Base-by-base conservation (phyloP, 1,140 invertebrate genomes). In the Hesperophylax magnus region DNA sequence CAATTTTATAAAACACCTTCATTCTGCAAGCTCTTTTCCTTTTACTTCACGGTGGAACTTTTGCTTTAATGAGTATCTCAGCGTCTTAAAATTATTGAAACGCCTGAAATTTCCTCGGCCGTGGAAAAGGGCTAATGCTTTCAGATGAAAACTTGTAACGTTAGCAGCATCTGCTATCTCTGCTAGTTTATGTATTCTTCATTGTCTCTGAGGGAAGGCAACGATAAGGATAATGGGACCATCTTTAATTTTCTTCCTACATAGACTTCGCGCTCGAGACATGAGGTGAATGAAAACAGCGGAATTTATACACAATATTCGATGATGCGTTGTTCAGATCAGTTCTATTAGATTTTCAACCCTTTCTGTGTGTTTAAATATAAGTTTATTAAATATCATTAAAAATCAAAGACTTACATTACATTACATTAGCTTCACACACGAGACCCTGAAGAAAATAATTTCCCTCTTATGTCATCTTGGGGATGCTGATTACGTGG, bases 81-180 rank as follows among this genome's bases (percentile, higher is more conserved):
- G 53, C 27, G 47, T 24, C 63, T 67, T 53, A 61, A 79, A 79
- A 79, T 79, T 79, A 79, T 79, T 79, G 78, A 61, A 79, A 63
- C 78, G 69, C 69, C 72, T 79, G 72, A 31, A 39, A 61, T 72
- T 79, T 79, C 20, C 27, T 20, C 7, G 9, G 76, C 76, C 75
- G 54, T 71, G 31, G 39, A 71, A 56, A 56, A 56, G 71, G 20
- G 78, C 67, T 74, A 79, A 72, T 74, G 69, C 53, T 24, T 47
- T 63, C 27, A 34, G 65, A 67, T 60, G 53, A 47, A 79, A 79
- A 79, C 67, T 79, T 79, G 77, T 34, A 54, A 60, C 67, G 67
- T 79, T 79, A 79, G 65, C 56, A 63, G 65, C 78, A 79, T 72
- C 78, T 79, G 78, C 78, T 79, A 79, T 79, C 78, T 74, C 54